Conservation (phyloP, 2,888 invertebrate species). For the Amphipyra berbera region DNA sequence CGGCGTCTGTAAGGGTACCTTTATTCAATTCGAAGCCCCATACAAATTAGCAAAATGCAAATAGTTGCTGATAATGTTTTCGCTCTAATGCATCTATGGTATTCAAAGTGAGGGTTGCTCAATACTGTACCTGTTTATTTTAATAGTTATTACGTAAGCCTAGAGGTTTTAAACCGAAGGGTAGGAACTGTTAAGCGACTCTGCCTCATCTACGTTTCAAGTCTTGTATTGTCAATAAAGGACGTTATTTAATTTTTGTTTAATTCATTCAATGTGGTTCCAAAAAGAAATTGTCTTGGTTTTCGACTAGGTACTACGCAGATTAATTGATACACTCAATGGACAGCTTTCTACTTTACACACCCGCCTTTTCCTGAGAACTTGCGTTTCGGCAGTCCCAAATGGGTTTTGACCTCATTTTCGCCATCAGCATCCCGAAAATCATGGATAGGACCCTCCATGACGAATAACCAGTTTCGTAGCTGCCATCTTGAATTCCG, state of each 20-base stretch:
- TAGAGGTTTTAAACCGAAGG: conserved; percentile 44
- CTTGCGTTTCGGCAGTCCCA: too few species aligned
- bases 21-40: too few species aligned
- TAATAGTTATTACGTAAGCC: conserved; percentile 37
- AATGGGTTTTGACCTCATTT: too few species aligned
- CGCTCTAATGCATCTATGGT: conserved; percentile 18
- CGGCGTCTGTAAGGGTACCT: too few species aligned
- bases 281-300: neutral
- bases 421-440: too few species aligned
- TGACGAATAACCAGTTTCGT: too few species aligned
- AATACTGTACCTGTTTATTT: conserved; percentile 65
- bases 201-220: conserved; percentile 52
- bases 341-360: too few species aligned
- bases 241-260: conserved; percentile 32
- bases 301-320: too few species aligned
- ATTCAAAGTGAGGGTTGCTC: conserved; percentile 53
- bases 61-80: conserved; percentile 12
- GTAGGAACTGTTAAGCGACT: conserved; percentile 41
- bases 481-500: too few species aligned
- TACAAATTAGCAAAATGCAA: neutral
- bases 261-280: conserved; percentile 15
- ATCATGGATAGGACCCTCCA: too few species aligned
- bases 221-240: conserved; percentile 55
- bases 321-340: too few species aligned
- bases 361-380: too few species aligned